Evolutionary conservation across 1,140 invertebrate genomes (phyloP), one percentile per base, ranked within the genome.

Genomic region (Nasonia giraulti): DNA sequence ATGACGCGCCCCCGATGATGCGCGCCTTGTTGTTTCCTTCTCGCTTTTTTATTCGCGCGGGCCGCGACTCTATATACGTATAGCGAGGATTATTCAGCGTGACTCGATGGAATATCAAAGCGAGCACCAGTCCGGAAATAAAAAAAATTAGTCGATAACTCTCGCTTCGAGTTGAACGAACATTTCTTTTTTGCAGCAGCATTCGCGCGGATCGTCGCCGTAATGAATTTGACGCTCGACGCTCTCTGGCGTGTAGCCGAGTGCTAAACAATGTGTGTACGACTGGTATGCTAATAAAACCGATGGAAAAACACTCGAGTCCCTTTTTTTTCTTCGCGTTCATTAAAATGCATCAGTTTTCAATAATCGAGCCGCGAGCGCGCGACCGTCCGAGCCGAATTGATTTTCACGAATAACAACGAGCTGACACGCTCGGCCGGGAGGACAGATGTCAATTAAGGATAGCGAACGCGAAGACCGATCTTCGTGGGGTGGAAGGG

Each of bases 381-480:
- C n/a, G 75, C 27, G 87, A 66, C n/a, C n/a, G 7, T 31, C 20
- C 78, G 62, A 69, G 2, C 75, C 31, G 62, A 80, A 69, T 69
- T 27, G 62, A 80, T 80, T 80, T 87, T 47, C 84, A 78, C 86
- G 85, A 87, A 88, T 87, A 87, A 89, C 86, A 86, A 86, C 76
- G 85, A 86, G 73, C 84, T 78, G 83, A 37, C 84, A 73, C 80
- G 86, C 84, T 87, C 87, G 86, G 4, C 40, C 69, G 80, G 82
- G 37, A 85, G 88, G 88, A 89, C 87, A 88, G 88, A 87, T 88
- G 88, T 89, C 89, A 90, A 89, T 90, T 89, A 88, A 87, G 20
- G 62, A n/a, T 31, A 79, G 44, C 76, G 20, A 12, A 14, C 31
- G 33, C 27, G 47, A 20, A 44, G 11, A 31, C 23, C 44, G 62